A percentile compares a stretch with the other conserved stretches of the same genome.
Evolutionary conservation across 2,113 vertebrate genomes (phyloP).

Genomic region (Tychaedon coryphoeus): DNA sequence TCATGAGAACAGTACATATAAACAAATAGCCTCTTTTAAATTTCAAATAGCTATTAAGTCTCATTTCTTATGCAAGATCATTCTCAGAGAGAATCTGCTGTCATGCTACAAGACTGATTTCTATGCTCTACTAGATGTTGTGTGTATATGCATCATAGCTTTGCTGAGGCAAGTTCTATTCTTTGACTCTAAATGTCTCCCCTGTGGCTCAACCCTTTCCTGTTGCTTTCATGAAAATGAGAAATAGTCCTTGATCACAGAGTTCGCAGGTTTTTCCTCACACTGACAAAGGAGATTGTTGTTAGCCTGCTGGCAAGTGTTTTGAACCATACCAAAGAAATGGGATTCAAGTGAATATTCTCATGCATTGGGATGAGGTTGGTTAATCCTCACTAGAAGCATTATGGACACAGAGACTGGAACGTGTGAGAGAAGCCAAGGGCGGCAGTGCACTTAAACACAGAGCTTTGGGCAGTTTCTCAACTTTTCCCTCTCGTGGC

Average conservation of each 20-base stretch:
- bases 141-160: neutral
- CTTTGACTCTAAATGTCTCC: slow-evolving; percentile 34
- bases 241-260: neutral
- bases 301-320: slow-evolving; percentile 19
- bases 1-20: slow-evolving; percentile 4
- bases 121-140: neutral
- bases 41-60: slow-evolving; percentile 35
- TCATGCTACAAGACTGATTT: neutral
- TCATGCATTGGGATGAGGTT: neutral
- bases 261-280: slow-evolving; percentile 35
- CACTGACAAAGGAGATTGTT: slow-evolving; percentile 28
- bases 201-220: slow-evolving; percentile 41
- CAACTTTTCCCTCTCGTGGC: neutral
- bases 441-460: neutral
- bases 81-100: neutral
- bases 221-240: slow-evolving; percentile 60
- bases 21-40: slow-evolving; percentile 10
- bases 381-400: neutral
- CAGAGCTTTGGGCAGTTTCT: neutral
- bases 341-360: neutral
- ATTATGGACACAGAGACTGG: neutral
- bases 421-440: neutral
- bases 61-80: neutral
- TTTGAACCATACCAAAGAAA: slow-evolving; percentile 8
- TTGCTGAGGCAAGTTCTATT: slow-evolving; percentile 4